A percentile compares a stretch with the other conserved stretches of the same genome.
Evolutionary conservation across 2,797 vertebrate species (phyloP).

Genomic region (Knipowitschia caucasica): DNA sequence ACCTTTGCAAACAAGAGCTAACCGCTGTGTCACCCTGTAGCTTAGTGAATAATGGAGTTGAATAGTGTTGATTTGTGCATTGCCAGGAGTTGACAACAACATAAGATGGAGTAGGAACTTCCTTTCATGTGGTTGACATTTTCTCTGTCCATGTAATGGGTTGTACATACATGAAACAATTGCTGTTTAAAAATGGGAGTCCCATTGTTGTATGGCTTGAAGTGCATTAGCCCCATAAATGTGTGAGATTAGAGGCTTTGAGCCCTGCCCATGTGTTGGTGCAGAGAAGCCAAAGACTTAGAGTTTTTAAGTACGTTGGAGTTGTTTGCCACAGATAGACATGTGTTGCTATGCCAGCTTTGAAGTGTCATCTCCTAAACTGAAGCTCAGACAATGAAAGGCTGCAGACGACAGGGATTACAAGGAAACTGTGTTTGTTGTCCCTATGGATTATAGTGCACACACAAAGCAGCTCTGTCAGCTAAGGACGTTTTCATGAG

Average conservation of each 20-base stretch:
- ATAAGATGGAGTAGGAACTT: too few relatives aligned
- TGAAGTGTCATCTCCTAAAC: conserved; percentile 70
- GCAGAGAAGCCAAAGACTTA: conserved; percentile 55
- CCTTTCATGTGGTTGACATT: conserved; percentile 23
- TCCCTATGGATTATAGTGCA: conserved; percentile 61
- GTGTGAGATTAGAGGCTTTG: conserved; percentile 58
- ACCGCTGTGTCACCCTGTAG: too few relatives aligned
- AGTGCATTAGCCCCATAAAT: conserved; percentile 55
- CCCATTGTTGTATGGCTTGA: conserved; percentile 46
- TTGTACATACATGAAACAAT: not conserved
- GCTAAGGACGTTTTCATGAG: conserved; percentile 56
- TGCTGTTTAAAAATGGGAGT: conserved; percentile 24
- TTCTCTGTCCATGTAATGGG: conserved; percentile 17
- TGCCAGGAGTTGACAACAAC: too few relatives aligned
- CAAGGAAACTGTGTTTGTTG: conserved; percentile 60
- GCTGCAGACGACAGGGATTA: conserved; percentile 64
- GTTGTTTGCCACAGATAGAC: conserved; percentile 62
- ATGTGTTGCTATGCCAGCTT: conserved; percentile 66
- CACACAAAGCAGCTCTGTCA: conserved; percentile 67
- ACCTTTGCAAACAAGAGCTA: too few relatives aligned
- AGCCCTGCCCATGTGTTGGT: conserved; percentile 46
- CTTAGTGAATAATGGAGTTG: too few relatives aligned
- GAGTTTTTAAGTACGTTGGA: conserved; percentile 62
- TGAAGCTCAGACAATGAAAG: conserved; percentile 68
- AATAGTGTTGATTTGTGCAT: conserved; percentile 21